Conservation (phyloP, 2,888 invertebrate species). For the Hypena proboscidalis region DNA sequence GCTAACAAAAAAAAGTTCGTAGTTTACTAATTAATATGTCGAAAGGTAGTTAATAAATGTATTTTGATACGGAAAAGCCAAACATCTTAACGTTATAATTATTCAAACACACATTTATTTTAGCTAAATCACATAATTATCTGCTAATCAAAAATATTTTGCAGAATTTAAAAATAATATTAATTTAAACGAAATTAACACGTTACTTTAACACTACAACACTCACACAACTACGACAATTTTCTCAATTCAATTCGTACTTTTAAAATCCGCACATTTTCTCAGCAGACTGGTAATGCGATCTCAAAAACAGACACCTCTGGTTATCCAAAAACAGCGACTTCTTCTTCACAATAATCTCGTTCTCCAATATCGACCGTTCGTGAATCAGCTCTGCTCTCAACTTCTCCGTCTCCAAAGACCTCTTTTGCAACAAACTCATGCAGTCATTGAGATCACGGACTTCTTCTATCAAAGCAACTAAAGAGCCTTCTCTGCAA, state of each 20-base stretch:
- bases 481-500: slow-evolving; percentile 74
- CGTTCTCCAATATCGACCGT: slow-evolving; percentile 70
- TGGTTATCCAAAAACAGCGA: slow-evolving; percentile 72
- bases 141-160: no score
- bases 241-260: neutral
- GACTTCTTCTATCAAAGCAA: slow-evolving; percentile 74
- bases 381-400: slow-evolving; percentile 74
- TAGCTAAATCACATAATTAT: no score
- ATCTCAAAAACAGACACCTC: slow-evolving; percentile 71
- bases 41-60: no score
- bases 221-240: no score
- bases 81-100: no score
- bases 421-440: slow-evolving; percentile 70
- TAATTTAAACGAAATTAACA: no score
- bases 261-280: slow-evolving; percentile 74
- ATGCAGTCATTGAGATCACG: slow-evolving; percentile 74
- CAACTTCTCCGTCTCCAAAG: slow-evolving; percentile 69
- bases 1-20: no score
- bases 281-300: slow-evolving; percentile 77
- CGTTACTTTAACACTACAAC: no score
- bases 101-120: no score
- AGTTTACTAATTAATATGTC: no score
- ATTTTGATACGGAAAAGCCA: no score
- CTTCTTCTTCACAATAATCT: slow-evolving; percentile 77
- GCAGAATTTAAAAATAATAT: no score